Evolutionary conservation across 2,797 vertebrate genomes (phyloP), one percentile per base, ranked within the genome.

Genomic region (Parotocinclus haroldoi): DNA sequence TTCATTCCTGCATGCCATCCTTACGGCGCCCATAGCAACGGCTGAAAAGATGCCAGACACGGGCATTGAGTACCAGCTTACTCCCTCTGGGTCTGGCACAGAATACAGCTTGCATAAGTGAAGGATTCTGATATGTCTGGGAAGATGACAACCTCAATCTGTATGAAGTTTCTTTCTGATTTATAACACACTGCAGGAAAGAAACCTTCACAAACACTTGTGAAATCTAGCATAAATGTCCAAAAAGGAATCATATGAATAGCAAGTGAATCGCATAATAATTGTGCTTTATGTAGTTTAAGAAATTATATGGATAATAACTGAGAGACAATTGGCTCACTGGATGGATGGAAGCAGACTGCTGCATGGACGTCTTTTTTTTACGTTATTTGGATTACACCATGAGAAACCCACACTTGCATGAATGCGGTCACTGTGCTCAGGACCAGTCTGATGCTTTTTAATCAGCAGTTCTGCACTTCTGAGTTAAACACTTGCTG

Each of bases 11-110:
- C 73, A 79, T 73, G 71, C 77, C 52, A 54, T 82, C 78, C 86
- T 79, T 76, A 78, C 74, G 83, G 84, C 76, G 76, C 62, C 92
- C 90, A 92, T 92, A 86, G 91, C 87, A 92, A 94, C 93, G 57
- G 73, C 75, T 85, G 83, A 83, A 80, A 83, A 81, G 70, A 67
- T 57, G 63, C 58, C 73, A 64, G 80, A 78, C 76, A 80, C 87
- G 85, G 84, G 83, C 77, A 86, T 81, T 83, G 85, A 57, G 60
- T 53, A 48, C 55, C 17, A n/a, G 67, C 73, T 71, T 75, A 63
- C 73, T 75, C 63, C 58, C 58, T 57, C 52, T 72, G 45, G 45
- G 52, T 46, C 58, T 38, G 16, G 27, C 37, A 55, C 27, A 46
- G 51, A 18, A 51, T 56, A 56, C 40, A 60, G 56, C 69, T 60